phyloP scores from a whole-genome alignment of 2,888 invertebrate species.

The Miltochrista miniata region DNA sequence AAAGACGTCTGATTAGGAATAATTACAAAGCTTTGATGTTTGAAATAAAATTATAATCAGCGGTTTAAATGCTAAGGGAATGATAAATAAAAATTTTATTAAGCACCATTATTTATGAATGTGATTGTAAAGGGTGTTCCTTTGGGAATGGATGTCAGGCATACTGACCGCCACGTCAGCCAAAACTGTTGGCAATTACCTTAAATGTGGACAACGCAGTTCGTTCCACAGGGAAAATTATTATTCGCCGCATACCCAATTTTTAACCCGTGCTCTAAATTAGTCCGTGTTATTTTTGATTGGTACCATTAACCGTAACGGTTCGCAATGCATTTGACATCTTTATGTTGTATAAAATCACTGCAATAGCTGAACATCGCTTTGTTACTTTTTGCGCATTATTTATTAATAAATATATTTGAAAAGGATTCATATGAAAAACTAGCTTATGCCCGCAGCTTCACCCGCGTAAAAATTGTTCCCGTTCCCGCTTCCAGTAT shows the following conservation, averaged over 20 bases:
- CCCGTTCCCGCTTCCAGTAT: too few species aligned
- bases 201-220: constrained; percentile 81
- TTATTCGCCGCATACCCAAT: constrained; percentile 79
- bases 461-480: too few species aligned
- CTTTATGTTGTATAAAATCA: constrained; percentile 8
- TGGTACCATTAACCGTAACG: constrained; percentile 59
- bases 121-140: constrained; percentile 77
- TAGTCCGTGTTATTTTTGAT: constrained; percentile 65
- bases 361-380: too few species aligned
- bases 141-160: constrained; percentile 74
- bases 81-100: constrained; percentile 69
- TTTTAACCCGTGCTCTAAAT: constrained; percentile 69
- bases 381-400: too few species aligned
- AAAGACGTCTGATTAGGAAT: constrained; percentile 26
- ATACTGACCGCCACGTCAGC: constrained; percentile 75
- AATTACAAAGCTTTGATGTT: constrained; percentile 31
- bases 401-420: too few species aligned
- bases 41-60: constrained; percentile 29
- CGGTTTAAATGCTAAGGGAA: constrained; percentile 42
- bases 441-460: too few species aligned
- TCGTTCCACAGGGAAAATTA: constrained; percentile 75
- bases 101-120: constrained; percentile 75
- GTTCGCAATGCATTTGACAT: constrained; percentile 25
- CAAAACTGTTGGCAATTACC: constrained; percentile 80
- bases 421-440: too few species aligned